Evolutionary conservation across 2,113 vertebrate species (phyloP), one percentile per base, ranked within the genome.

Genomic region (Cynocephalus volans): DNA sequence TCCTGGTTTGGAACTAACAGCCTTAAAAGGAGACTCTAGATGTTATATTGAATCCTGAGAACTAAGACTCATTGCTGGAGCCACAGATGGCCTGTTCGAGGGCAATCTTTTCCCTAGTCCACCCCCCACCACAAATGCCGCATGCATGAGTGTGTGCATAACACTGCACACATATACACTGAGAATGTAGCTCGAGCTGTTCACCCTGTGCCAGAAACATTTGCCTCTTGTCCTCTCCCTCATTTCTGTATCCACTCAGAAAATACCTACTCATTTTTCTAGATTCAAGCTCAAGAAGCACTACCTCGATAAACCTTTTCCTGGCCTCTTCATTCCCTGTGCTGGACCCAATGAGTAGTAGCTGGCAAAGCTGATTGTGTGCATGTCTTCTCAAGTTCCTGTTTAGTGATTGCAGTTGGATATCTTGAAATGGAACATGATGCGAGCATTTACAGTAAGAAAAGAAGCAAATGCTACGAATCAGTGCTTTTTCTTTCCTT

Each of bases 61-160:
- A 19, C 81, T 41, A 45, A 92, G 64, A 85, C 52, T 24, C 62
- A 45, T 65, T 69, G 48, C 41, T 56, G 52, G 62, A 88, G 36
- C n/a, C 88, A 80, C 58, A 45, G 3, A n/a, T 18, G 23, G 33
- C 31, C 64, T 73, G 15, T 79, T 52, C 52, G 60, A 91, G 82
- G 86, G n/a, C 41, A 28, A 1, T 21, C 50, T 87, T 52, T 58
- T 1, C 15, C 36, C 64, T 3, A 62, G 45, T n/a, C 56, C 23
- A 3, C 36, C 15, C 3, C 1, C 8, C 14, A 28, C 24, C 31
- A 33, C n/a, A 23, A 18, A 8, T 0, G 2, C 15, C n/a, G 11
- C 70, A 77, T 41, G n/a, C 31, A 18, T 31, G 23, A 36, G 5
- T 14, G 7, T 11, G 3, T 8, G 8, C 11, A 14, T 7, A 31